Evolutionary conservation across 2,797 vertebrate genomes (phyloP).

Genomic region (Falco peregrinus): DNA sequence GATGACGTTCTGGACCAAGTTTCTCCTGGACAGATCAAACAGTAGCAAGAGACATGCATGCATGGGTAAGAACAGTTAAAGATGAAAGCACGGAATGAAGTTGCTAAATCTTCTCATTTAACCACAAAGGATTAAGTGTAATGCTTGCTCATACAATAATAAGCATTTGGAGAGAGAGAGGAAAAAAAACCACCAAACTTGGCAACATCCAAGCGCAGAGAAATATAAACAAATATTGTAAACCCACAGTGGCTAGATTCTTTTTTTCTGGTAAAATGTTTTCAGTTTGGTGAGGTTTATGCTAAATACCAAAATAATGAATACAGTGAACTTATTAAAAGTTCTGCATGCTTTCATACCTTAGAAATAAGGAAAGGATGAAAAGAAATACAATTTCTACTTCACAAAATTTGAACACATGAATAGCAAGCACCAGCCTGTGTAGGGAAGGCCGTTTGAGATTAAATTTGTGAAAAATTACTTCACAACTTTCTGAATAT

Average conservation of each 20-base stretch:
- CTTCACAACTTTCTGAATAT: background rate
- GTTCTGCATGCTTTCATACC: background rate
- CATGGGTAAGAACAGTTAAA: background rate
- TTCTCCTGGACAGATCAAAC: background rate
- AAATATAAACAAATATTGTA: background rate
- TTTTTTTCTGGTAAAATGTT: background rate
- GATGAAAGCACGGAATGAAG: background rate
- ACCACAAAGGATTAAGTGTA: slow-evolving; percentile 19
- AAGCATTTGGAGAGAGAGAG: background rate
- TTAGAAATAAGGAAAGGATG: background rate
- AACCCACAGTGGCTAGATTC: background rate
- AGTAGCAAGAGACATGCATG: background rate
- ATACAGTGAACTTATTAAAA: background rate
- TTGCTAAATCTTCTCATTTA: slow-evolving; percentile 6
- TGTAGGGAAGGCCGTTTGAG: background rate
- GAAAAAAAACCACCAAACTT: background rate
- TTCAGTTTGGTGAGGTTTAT: background rate
- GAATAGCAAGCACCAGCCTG: background rate
- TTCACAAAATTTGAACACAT: background rate
- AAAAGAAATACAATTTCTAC: background rate
- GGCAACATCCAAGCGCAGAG: background rate
- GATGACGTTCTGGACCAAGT: background rate
- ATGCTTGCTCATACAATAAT: background rate
- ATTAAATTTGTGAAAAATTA: background rate
- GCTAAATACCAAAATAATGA: background rate